Evolutionary conservation across 2,797 vertebrate species (phyloP).

Genomic region (Cottoperca gobio): DNA sequence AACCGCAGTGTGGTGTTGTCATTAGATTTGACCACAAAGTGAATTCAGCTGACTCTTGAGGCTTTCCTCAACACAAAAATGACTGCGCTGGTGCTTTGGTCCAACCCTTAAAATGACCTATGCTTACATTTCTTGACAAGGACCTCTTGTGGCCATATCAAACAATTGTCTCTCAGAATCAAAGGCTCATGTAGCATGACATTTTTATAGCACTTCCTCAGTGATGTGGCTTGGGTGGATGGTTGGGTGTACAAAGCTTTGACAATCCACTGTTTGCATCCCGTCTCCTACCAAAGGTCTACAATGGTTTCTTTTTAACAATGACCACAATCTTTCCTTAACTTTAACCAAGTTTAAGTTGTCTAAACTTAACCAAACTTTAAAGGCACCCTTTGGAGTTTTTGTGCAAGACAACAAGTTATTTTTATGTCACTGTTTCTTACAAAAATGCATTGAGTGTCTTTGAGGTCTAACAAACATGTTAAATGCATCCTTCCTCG

Average conservation of each 20-base stretch:
- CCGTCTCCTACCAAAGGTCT: not conserved
- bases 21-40: not conserved
- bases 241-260: not conserved
- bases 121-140: not conserved
- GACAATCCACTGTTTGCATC: not conserved
- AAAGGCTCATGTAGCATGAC: not conserved
- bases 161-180: not conserved
- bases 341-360: not conserved
- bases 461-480: not conserved
- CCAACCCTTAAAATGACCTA: not conserved
- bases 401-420: not conserved
- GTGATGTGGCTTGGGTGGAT: not conserved
- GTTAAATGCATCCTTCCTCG: not conserved
- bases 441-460: not conserved
- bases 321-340: fast-evolving
- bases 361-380: not conserved
- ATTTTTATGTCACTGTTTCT: not conserved
- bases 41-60: not conserved
- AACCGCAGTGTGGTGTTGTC: not conserved
- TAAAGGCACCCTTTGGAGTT: no score
- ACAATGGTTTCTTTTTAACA: not conserved
- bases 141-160: not conserved
- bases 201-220: not conserved
- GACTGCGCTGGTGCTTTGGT: not conserved
- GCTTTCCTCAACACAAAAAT: not conserved